phyloP scores from a whole-genome alignment of 2,888 invertebrate genomes.

The Cerceris ruficornis region DNA sequence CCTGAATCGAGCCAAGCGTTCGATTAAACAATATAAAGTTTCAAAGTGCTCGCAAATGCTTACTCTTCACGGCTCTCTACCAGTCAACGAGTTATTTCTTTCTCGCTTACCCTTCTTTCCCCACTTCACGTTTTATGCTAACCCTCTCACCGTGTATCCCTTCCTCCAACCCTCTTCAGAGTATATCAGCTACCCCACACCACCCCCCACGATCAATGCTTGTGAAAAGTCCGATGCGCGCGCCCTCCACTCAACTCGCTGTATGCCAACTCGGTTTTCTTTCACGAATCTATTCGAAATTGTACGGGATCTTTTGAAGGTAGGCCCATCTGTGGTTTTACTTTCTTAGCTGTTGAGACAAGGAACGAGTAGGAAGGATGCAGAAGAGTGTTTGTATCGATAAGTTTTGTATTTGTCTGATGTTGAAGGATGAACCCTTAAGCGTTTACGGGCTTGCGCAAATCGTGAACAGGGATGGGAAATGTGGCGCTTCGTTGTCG shows the following conservation, averaged over 20 bases:
- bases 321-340: not conserved
- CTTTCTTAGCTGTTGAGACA: too few relatives aligned
- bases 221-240: conserved; percentile 77
- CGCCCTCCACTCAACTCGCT: conserved; percentile 71
- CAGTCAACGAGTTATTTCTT: conserved; percentile 57
- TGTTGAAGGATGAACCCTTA: conserved; percentile 41
- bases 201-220: conserved; percentile 80
- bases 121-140: conserved; percentile 19
- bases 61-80: conserved; percentile 54
- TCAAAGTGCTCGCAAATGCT: conserved; percentile 37
- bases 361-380: too few relatives aligned
- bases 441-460: conserved; percentile 43
- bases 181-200: conserved; percentile 68
- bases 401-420: not conserved
- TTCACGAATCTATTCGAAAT: conserved; percentile 26
- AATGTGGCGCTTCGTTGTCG: conserved; percentile 45
- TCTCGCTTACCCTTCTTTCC: conserved; percentile 50
- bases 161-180: conserved; percentile 57
- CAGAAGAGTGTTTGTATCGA: too few relatives aligned
- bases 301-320: conserved; percentile 19
- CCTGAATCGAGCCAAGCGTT: conserved; percentile 38
- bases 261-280: conserved; percentile 44
- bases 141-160: conserved; percentile 57
- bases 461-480: conserved; percentile 39
- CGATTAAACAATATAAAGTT: conserved; percentile 45